phyloP scores from a whole-genome alignment of 2,797 vertebrate genomes.

The Malacoraja senta region DNA sequence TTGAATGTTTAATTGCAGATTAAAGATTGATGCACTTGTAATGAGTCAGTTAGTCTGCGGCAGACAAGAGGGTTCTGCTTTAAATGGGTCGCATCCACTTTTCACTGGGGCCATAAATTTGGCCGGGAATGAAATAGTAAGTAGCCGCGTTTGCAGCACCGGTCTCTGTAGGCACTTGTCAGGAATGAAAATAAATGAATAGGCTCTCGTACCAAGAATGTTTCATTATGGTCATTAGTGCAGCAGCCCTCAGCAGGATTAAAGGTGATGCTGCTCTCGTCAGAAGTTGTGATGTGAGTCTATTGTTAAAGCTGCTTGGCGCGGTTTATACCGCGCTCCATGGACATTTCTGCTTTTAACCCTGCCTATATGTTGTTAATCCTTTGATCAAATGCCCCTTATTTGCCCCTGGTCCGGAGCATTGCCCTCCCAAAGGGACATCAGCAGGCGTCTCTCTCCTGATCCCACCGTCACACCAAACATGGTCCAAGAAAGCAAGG shows the following conservation, averaged over 20 bases:
- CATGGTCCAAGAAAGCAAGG: too few species aligned
- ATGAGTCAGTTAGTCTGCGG: constrained; percentile 66
- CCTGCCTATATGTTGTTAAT: background rate
- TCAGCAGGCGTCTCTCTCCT: too few species aligned
- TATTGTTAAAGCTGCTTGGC: background rate
- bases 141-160: constrained; percentile 73
- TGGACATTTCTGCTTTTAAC: constrained; percentile 12
- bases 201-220: constrained; percentile 76
- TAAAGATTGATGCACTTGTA: constrained; percentile 76
- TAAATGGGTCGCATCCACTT: constrained; percentile 71
- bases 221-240: constrained; percentile 85
- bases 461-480: too few species aligned
- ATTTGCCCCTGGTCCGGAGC: background rate
- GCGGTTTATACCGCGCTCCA: background rate
- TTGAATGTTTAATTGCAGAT: constrained; percentile 79
- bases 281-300: background rate
- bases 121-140: constrained; percentile 77
- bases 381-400: background rate
- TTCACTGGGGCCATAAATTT: constrained; percentile 79
- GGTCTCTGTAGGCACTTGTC: constrained; percentile 68
- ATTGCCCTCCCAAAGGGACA: too few species aligned
- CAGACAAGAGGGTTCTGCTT: constrained; percentile 63
- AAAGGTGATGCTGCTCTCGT: constrained; percentile 61
- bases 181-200: constrained; percentile 86
- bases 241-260: constrained; percentile 57